Conservation (phyloP, 2,113 vertebrate species). For the Chloropsis hardwickii region DNA sequence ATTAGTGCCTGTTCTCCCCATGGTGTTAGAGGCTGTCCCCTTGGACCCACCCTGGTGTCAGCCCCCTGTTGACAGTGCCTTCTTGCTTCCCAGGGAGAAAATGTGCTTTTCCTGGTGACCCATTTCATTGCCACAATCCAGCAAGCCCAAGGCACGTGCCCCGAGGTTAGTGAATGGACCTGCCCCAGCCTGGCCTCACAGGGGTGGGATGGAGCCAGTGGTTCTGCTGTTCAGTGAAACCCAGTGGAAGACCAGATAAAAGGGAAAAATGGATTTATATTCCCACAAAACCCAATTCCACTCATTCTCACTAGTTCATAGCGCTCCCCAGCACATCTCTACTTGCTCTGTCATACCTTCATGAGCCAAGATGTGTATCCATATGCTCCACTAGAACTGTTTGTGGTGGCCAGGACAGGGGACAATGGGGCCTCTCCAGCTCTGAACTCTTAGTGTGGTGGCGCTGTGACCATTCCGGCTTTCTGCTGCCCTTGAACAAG, state of each 20-base stretch:
- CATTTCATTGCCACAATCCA: slow-evolving; percentile 62
- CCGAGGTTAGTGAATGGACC: slow-evolving; percentile 61
- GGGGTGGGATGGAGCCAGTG: fast-evolving
- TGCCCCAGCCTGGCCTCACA: fast-evolving
- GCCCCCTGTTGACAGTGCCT: fast-evolving
- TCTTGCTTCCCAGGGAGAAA: slow-evolving; percentile 66
- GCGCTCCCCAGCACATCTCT: fast-evolving
- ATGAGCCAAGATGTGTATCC: background rate
- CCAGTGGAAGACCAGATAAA: background rate
- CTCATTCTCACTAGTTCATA: background rate
- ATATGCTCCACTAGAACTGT: background rate
- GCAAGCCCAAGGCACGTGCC: slow-evolving; percentile 72
- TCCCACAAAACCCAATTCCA: fast-evolving
- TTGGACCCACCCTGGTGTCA: background rate
- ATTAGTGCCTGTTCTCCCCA: fast-evolving
- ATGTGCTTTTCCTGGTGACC: slow-evolving; percentile 74
- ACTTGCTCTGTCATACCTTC: background rate
- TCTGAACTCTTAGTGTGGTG: background rate
- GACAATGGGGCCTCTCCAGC: fast-evolving
- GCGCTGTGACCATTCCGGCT: background rate
- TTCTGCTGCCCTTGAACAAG: background rate
- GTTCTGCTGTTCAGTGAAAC: background rate
- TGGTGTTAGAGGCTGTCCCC: background rate
- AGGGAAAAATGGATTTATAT: background rate
- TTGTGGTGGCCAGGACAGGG: background rate